Evolutionary conservation across 2,113 vertebrate genomes (phyloP).

Genomic region (Corynorhinus townsendii): DNA sequence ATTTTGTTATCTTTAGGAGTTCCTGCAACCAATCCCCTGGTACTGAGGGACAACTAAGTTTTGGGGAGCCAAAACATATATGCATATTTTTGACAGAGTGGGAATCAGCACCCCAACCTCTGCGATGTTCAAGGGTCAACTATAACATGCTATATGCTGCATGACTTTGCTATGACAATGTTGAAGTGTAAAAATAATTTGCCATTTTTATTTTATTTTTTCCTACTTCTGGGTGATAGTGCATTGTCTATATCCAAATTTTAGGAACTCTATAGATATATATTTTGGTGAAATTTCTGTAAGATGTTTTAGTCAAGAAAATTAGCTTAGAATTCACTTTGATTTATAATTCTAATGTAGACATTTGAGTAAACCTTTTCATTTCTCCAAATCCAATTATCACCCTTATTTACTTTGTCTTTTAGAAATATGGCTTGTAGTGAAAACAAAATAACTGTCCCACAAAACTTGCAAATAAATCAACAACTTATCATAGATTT

Average conservation of each 20-base stretch:
- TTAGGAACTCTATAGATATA: background rate
- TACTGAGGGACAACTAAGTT: background rate
- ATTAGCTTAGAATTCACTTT: background rate
- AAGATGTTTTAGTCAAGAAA: background rate
- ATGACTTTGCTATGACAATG: background rate
- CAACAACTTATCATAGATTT: constrained; percentile 76
- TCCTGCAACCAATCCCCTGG: too few relatives aligned
- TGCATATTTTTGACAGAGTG: background rate
- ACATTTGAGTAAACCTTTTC: background rate
- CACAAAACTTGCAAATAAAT: constrained; percentile 78
- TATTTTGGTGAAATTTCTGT: background rate
- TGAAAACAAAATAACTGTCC: constrained; percentile 57
- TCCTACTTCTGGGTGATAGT: background rate
- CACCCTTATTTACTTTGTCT: constrained; percentile 13
- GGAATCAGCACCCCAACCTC: background rate
- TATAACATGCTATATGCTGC: background rate
- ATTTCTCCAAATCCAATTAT: constrained; percentile 7
- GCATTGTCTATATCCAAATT: background rate
- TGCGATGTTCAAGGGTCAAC: background rate
- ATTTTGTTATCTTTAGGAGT: background rate
- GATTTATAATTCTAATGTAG: background rate
- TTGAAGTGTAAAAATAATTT: background rate
- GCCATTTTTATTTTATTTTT: background rate
- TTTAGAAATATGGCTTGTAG: background rate
- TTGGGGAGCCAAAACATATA: too few relatives aligned